Evolutionary conservation across 2,888 invertebrate genomes (phyloP).

Genomic region (Aproaerema taeniolella): DNA sequence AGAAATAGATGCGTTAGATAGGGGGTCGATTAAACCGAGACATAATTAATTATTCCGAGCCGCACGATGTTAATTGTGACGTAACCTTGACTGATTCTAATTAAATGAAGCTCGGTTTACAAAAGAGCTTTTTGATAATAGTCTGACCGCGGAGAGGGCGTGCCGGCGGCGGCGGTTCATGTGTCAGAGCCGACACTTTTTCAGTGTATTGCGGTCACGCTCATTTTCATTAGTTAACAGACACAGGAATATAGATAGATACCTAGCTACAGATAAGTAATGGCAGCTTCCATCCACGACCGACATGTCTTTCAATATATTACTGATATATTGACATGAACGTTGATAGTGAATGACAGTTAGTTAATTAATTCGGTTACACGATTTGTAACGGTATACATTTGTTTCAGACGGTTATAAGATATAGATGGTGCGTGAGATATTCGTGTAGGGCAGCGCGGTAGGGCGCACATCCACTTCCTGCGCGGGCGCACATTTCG

Average conservation of each 20-base stretch:
- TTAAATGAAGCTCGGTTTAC: constrained; percentile 5
- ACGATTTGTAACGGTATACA: constrained; percentile 14
- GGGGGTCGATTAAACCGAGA: not conserved
- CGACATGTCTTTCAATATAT: not conserved
- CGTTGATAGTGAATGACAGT: not conserved
- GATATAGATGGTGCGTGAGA: constrained; percentile 31
- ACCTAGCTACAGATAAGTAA: no score
- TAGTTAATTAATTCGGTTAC: no score
- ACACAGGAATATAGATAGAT: no score
- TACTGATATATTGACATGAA: not conserved
- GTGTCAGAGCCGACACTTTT: not conserved
- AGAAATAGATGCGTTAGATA: constrained; percentile 1
- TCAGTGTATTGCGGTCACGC: constrained; percentile 44
- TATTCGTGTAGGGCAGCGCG: constrained; percentile 23
- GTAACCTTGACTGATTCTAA: constrained; percentile 2
- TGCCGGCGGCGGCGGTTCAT: not conserved
- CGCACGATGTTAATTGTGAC: not conserved
- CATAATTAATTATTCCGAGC: not conserved
- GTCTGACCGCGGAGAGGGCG: not conserved
- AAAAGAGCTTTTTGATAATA: not conserved
- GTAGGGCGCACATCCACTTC: constrained; percentile 64
- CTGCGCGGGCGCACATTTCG: constrained; percentile 57
- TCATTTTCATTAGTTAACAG: constrained; percentile 58
- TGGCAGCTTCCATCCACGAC: constrained; percentile 12
- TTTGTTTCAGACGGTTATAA: constrained; percentile 19